These are phyloP conservation scores for Dicyrtoma fusca DNA, from an alignment of 2,888 invertebrate genomes.

Conservation along the genomic window DNA sequence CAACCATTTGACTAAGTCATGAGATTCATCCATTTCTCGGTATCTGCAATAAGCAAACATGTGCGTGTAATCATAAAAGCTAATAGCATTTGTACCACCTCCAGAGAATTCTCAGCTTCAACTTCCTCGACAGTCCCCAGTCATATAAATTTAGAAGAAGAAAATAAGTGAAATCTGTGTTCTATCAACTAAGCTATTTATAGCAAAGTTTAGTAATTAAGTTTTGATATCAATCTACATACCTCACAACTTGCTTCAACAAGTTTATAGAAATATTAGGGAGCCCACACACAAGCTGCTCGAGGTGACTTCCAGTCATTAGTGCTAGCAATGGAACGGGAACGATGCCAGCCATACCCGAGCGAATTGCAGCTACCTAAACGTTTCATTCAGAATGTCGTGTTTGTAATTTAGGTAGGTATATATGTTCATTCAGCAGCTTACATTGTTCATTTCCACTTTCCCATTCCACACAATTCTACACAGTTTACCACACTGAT, in stretches of 20 bases:
- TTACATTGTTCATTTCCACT: not conserved
- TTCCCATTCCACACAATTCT: not conserved
- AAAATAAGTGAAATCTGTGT: not conserved
- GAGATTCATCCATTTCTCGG: constrained; percentile 68
- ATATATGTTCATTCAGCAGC: not conserved
- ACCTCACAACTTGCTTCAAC: constrained; percentile 68
- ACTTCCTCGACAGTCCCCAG: too few species aligned
- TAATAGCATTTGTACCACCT: too few species aligned
- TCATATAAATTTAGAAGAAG: not conserved
- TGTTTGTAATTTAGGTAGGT: not conserved
- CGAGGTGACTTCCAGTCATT: constrained; percentile 66
- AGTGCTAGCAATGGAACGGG: constrained; percentile 68
- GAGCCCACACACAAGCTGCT: constrained; percentile 69
- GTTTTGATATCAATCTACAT: constrained; percentile 38
- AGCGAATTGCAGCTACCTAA: constrained; percentile 64
- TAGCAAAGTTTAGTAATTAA: not conserved
- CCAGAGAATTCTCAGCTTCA: too few species aligned
- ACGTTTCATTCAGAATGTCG: constrained; percentile 47
- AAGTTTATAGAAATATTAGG: constrained; percentile 66
- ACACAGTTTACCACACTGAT: not conserved
- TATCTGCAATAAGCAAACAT: constrained; percentile 61
- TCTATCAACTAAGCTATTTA: not conserved
- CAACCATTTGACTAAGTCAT: constrained; percentile 67
- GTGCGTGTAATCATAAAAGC: not conserved
- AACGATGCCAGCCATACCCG: constrained; percentile 69